phyloP scores from a whole-genome alignment of 2,888 invertebrate species.

The Orthosia incerta region DNA sequence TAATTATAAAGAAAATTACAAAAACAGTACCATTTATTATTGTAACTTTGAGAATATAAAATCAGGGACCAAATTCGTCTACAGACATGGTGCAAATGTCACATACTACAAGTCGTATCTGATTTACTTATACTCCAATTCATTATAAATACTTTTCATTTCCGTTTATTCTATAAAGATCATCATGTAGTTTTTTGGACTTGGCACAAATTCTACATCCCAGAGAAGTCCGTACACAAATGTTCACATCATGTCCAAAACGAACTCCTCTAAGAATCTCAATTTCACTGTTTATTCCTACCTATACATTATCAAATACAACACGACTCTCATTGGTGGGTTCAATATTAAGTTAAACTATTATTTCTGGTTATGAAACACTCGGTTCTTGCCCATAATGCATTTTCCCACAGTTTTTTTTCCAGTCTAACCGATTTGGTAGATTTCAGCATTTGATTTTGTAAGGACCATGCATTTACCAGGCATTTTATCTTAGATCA shows the following conservation, averaged over 20 bases:
- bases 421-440: neutral
- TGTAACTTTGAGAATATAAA: neutral
- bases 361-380: slow-evolving; percentile 30
- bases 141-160: neutral
- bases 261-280: slow-evolving; percentile 11
- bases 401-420: neutral
- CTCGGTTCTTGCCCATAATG: neutral
- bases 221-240: neutral
- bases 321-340: slow-evolving; percentile 61
- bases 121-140: neutral
- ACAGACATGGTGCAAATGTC: neutral
- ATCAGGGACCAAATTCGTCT: neutral
- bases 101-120: neutral
- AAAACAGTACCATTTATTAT: neutral
- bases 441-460: neutral
- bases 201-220: neutral
- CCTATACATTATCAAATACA: slow-evolving; percentile 49
- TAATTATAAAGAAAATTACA: slow-evolving; percentile 12
- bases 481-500: too few species aligned
- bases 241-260: neutral
- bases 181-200: neutral
- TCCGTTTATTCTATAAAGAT: neutral
- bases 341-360: slow-evolving; percentile 62
- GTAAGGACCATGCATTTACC: too few species aligned
- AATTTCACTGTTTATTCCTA: slow-evolving; percentile 46